phyloP scores from a whole-genome alignment of 2,113 vertebrate genomes.

The Dolichallabes microphthalmus region DNA sequence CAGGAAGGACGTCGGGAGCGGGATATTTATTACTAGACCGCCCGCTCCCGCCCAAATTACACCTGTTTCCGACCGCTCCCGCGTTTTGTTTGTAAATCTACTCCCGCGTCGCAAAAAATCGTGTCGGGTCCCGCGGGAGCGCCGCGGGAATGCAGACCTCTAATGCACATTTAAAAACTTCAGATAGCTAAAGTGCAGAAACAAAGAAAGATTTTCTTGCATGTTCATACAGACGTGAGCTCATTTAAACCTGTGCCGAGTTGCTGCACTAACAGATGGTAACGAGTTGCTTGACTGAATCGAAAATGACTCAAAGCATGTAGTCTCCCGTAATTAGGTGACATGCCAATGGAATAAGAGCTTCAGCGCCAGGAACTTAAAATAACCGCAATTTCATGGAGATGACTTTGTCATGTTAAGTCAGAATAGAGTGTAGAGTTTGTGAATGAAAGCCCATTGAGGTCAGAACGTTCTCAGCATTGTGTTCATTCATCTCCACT shows the following conservation, averaged over 20 bases:
- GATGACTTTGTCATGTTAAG: neutral
- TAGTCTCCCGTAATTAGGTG: neutral
- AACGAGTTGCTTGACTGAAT: conserved; percentile 2
- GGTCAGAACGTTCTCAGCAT: neutral
- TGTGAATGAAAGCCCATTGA: neutral
- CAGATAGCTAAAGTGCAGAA: neutral
- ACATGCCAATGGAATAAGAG: neutral
- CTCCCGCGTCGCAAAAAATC: too few species aligned
- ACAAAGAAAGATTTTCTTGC: neutral
- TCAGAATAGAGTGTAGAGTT: neutral
- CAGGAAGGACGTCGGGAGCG: too few species aligned
- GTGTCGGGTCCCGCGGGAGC: too few species aligned
- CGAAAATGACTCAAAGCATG: neutral
- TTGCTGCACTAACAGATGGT: conserved; percentile 18
- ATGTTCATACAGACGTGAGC: neutral
- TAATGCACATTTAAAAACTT: neutral
- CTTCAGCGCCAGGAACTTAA: neutral
- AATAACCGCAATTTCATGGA: neutral
- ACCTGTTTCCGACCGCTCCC: too few species aligned
- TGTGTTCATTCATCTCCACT: neutral
- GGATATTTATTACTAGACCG: too few species aligned
- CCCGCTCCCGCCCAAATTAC: too few species aligned
- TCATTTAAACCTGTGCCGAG: neutral
- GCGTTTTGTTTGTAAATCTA: too few species aligned
- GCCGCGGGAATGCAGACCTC: too few species aligned